These are phyloP conservation scores for Germaria angustata DNA, from an alignment of 2,888 invertebrate species.

Conservation along the genomic window DNA sequence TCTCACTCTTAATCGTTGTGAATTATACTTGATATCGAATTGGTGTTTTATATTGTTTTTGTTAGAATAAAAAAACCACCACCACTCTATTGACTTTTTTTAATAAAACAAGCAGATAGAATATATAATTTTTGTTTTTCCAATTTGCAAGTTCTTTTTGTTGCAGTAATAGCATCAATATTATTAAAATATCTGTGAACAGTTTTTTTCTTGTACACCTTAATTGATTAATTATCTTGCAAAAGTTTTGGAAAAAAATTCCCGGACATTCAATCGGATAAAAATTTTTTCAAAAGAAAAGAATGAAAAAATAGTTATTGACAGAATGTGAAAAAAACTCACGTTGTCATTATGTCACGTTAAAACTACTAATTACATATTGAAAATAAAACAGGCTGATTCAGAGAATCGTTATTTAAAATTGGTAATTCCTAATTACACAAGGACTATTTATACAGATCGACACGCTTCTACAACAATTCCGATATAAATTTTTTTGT, in stretches of 20 bases:
- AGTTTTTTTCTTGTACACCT: slow-evolving; percentile 42
- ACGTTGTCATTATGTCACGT: slow-evolving; percentile 43
- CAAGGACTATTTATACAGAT: too few species aligned
- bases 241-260: slow-evolving; percentile 39
- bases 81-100: slow-evolving; percentile 62
- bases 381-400: slow-evolving; percentile 16
- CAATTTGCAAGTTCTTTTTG: neutral
- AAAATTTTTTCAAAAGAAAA: slow-evolving; percentile 59
- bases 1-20: slow-evolving; percentile 63
- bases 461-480: too few species aligned
- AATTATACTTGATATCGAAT: slow-evolving; percentile 24
- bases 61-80: slow-evolving; percentile 61
- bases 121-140: slow-evolving; percentile 2
- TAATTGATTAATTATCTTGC: slow-evolving; percentile 26
- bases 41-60: slow-evolving; percentile 64
- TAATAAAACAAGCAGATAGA: slow-evolving; percentile 27
- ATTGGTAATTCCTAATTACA: too few species aligned
- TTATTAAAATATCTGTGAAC: neutral
- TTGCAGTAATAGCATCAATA: neutral
- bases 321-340: slow-evolving; percentile 34
- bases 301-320: slow-evolving; percentile 44
- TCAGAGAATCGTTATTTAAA: too few species aligned
- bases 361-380: neutral
- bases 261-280: slow-evolving; percentile 43
- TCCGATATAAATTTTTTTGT: too few species aligned